phyloP scores from a whole-genome alignment of 2,888 invertebrate species.

The Ernsta delagoae region DNA sequence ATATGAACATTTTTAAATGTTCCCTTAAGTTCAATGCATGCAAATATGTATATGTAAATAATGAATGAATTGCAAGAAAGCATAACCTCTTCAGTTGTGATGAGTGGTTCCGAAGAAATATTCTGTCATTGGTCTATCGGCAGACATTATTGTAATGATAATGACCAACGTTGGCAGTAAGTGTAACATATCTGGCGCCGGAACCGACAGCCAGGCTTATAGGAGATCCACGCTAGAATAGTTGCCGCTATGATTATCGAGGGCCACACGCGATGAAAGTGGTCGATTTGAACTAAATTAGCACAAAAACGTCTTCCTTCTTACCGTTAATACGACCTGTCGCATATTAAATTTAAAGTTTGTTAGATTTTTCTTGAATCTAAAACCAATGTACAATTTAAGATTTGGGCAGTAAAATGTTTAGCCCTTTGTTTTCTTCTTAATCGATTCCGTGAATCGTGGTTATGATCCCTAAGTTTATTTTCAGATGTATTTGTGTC shows the following conservation, averaged over 20 bases:
- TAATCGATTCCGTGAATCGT: conserved; percentile 84
- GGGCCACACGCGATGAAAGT: conserved; percentile 58
- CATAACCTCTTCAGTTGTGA: conserved; percentile 42
- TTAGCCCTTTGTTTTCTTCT: conserved; percentile 78
- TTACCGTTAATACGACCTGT: conserved; percentile 80
- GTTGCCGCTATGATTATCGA: conserved; percentile 57
- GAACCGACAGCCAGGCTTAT: conserved; percentile 52
- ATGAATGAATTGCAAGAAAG: conserved; percentile 32
- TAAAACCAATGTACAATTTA: conserved; percentile 81
- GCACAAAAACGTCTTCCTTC: conserved; percentile 85
- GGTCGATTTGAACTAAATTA: conserved; percentile 65
- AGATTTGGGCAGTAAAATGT: conserved; percentile 73
- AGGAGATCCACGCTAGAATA: conserved; percentile 65
- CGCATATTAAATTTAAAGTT: conserved; percentile 77
- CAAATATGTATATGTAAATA: conserved; percentile 35
- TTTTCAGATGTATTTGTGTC: conserved; percentile 82
- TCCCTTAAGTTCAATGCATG: conserved; percentile 32
- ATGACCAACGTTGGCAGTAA: conserved; percentile 60
- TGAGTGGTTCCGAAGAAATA: conserved; percentile 55
- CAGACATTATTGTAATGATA: conserved; percentile 51
- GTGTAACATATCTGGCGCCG: conserved; percentile 55
- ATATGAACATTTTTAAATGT: conserved; percentile 34
- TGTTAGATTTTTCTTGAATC: conserved; percentile 79
- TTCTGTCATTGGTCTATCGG: conserved; percentile 45
- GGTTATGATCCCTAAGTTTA: conserved; percentile 81